Evolutionary conservation across 2,113 vertebrate genomes (phyloP), one percentile per base, ranked within the genome.

Genomic region (Dicentrarchus labrax): DNA sequence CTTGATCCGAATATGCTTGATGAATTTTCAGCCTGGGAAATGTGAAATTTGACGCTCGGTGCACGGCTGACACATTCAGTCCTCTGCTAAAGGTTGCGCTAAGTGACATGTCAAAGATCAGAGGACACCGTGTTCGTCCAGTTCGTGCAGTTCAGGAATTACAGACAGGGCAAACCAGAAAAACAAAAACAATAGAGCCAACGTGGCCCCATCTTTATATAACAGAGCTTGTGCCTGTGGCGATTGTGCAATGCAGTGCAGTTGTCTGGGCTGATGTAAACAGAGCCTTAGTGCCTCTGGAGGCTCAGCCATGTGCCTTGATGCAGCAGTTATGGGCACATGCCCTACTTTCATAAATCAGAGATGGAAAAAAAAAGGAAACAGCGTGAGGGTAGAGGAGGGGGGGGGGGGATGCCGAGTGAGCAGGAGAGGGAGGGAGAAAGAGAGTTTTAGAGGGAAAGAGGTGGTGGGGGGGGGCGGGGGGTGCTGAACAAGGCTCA

Each of bases 321-420:
- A 95, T 95, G 94, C 94, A 94, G 94, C 93, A 96, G 96, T 96
- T 95, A 95, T 95, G 90, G 95, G 91, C 96, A 94, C 93, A 95
- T 95, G 96, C 93, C 95, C 94, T 88, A 96, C 92, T 95, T 94
- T 94, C 76, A 85, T 88, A 95, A 95, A 96, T 95, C 94, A 95
- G 94, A 94, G 92, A 94, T 80, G 87, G 87, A 91, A 84, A 87
- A 84, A 86, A 88, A 89, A 84, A 84, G 81, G 79, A 92, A 93
- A 92, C 84, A 80, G 88, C 12, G 15, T 90, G 91, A 86, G 73
- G 82, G 68, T 77, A 72, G 67, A 43, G 22, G 78, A 79, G 82
- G 72, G 45, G 60, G 61, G 54, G 76, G 86, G 86, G 91, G 91
- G 88, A 87, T 92, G 84, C 86, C 81, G 87, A 92, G 89, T 60